These are phyloP conservation scores for Melanotaenia pygmaea DNA, from an alignment of 2,797 vertebrate species.

Conservation along the genomic window DNA sequence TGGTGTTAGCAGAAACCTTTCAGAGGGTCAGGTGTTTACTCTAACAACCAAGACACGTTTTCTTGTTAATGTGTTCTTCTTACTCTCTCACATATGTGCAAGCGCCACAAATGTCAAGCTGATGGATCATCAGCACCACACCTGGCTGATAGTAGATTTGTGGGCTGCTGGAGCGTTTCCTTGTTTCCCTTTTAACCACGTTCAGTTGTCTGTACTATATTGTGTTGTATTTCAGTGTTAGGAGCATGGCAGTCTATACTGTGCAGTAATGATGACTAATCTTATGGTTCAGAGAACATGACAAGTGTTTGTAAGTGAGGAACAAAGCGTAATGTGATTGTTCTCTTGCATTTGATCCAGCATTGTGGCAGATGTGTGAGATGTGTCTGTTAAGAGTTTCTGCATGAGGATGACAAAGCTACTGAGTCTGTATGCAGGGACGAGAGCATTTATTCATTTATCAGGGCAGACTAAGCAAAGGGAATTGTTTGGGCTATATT, in stretches of 20 bases:
- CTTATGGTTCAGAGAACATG: constrained; percentile 6
- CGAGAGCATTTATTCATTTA: constrained; percentile 14
- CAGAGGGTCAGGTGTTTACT: constrained; percentile 30
- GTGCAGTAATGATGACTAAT: constrained; percentile 3
- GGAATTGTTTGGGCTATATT: constrained; percentile 4
- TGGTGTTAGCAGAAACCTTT: constrained; percentile 17
- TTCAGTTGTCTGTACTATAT: background rate
- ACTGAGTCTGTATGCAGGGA: constrained; percentile 15
- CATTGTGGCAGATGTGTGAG: constrained; percentile 7
- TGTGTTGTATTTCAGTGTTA: constrained; percentile 1
- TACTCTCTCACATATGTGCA: background rate
- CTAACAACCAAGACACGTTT: constrained; percentile 25
- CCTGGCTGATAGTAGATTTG: constrained; percentile 27
- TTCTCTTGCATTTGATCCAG: constrained; percentile 14
- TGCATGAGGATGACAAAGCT: constrained; percentile 5
- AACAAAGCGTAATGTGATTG: background rate
- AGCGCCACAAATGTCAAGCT: constrained; percentile 33
- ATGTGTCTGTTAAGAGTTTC: background rate
- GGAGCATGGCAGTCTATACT: constrained; percentile 5
- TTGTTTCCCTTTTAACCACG: constrained; percentile 9
- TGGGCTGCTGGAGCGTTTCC: constrained; percentile 14
- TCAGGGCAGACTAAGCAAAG: background rate
- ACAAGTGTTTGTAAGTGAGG: background rate
- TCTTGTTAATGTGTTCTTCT: constrained; percentile 6
- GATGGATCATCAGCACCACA: constrained; percentile 41